Percentiles rank a stretch among this genome's conserved stretches.
Evolutionary conservation across 2,113 vertebrate species (phyloP).

Genomic region (Elephas maximus): DNA sequence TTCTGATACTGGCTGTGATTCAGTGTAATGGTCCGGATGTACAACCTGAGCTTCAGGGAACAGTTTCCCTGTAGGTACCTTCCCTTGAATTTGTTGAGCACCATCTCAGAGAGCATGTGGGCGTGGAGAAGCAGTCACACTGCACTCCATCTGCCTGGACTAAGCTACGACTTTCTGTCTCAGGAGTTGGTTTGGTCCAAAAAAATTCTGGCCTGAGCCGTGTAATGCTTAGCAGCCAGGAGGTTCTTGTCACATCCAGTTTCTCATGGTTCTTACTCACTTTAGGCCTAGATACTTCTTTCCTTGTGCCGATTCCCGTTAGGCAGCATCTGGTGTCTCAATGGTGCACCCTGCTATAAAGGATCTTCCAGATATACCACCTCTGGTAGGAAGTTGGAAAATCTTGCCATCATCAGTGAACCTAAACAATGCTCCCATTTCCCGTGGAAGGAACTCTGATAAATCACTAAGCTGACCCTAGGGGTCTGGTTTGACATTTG

Average conservation of each 20-base stretch:
- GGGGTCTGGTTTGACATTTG: background rate
- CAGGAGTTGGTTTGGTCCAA: background rate
- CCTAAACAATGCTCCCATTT: background rate
- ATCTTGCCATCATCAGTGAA: no score
- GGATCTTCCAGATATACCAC: background rate
- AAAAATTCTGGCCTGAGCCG: background rate
- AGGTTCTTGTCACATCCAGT: background rate
- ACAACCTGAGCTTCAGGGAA: background rate
- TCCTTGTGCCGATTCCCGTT: background rate
- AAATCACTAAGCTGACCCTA: background rate
- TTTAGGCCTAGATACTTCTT: background rate
- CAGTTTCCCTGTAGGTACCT: accelerated
- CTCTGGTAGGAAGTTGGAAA: background rate
- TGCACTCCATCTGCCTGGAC: background rate
- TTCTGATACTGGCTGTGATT: background rate
- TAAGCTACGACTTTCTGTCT: background rate
- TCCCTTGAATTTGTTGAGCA: background rate
- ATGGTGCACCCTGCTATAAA: constrained; percentile 74
- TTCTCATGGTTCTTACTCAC: background rate
- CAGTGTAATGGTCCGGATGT: background rate
- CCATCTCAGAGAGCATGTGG: background rate
- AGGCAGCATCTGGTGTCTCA: constrained; percentile 44
- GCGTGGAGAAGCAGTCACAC: accelerated
- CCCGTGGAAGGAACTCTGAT: background rate
- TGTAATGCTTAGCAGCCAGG: background rate